A percentile compares a stretch with the other conserved stretches of the same genome.
Conservation (phyloP, 2,797 vertebrate species). For the Denticeps clupeoides region DNA sequence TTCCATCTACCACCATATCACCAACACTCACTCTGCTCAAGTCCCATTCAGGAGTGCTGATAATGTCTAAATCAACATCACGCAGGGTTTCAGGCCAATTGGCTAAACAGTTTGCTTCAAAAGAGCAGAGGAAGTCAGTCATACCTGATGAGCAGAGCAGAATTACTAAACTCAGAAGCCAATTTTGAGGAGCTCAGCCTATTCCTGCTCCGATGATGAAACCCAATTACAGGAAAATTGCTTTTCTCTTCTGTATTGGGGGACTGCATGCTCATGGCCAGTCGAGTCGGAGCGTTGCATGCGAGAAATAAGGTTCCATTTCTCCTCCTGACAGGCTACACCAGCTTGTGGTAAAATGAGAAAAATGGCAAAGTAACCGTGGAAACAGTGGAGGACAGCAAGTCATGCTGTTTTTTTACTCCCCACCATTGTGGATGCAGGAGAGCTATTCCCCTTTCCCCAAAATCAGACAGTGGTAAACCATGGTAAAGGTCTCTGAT, state of each 20-base stretch:
- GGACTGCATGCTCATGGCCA: neutral
- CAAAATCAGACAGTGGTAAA: too few species aligned
- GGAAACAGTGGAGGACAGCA: constrained; percentile 17
- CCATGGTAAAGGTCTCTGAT: too few species aligned
- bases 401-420: neutral
- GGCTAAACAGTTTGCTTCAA: too few species aligned
- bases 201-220: constrained; percentile 25
- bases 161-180: constrained; percentile 12
- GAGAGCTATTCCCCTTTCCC: too few species aligned
- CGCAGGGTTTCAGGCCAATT: too few species aligned
- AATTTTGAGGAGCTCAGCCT: constrained; percentile 22
- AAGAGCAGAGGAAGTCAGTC: constrained; percentile 13
- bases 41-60: too few species aligned
- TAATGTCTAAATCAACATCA: too few species aligned
- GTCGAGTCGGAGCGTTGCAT: constrained; percentile 6
- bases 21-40: neutral
- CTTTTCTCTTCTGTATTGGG: constrained; percentile 26
- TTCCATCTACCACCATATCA: neutral
- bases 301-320: constrained; percentile 21
- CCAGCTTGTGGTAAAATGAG: constrained; percentile 19
- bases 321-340: constrained; percentile 19
- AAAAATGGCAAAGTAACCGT: constrained; percentile 20
- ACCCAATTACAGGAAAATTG: constrained; percentile 32
- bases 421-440: too few species aligned
- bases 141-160: constrained; percentile 13